Base-by-base conservation (phyloP, 1,140 invertebrate species). In the Rhagoletis zephyria region DNA sequence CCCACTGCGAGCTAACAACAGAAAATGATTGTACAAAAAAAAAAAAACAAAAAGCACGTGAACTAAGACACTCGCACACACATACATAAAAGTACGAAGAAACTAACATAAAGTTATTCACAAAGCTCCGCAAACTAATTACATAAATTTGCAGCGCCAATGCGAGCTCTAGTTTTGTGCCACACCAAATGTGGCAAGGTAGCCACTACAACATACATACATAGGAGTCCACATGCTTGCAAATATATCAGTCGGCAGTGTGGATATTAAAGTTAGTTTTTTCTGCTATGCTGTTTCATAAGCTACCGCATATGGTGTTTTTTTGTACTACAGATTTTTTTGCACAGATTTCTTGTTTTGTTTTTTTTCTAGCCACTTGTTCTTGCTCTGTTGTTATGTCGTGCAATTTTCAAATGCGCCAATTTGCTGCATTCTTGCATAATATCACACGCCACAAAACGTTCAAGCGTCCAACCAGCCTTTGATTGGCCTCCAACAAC, bases 361-460 rank as follows among this genome's bases (percentile, higher is more conserved):
- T n/a, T 56, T n/a, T 30, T 51, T 2, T 48, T 81, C 45, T 56
- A 51, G 14, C 48, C n/a, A 74, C 67, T 56, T 74, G 67, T n/a
- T 19, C 40, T 45, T 2, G 48, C 45, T 63, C 14, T 56, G 74
- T 19, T 56, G 48, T 56, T 51, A 12, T 19, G 74, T 81, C 74
- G 74, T 81, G 74, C 74, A 81, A 81, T 81, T 81, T 81, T 81
- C 74, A 81, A 81, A 81, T 81, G 87, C n/a, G 65, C 67, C 81
- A 81, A 87, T 85, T 87, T 87, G 87, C 65, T 85, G 87, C 87
- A 87, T 87, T 87, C 87, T 87, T 87, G 81, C 87, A 87, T 87
- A 87, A 87, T 87, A 87, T 87, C 87, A 87, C 87, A 85, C 51
- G 63, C 56, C 85, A 64, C 30, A 30, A 30, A 67, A 87, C 48